Evolutionary conservation across 2,888 invertebrate genomes (phyloP), one percentile per base, ranked within the genome.

Genomic region (Chrysina gloriosa): DNA sequence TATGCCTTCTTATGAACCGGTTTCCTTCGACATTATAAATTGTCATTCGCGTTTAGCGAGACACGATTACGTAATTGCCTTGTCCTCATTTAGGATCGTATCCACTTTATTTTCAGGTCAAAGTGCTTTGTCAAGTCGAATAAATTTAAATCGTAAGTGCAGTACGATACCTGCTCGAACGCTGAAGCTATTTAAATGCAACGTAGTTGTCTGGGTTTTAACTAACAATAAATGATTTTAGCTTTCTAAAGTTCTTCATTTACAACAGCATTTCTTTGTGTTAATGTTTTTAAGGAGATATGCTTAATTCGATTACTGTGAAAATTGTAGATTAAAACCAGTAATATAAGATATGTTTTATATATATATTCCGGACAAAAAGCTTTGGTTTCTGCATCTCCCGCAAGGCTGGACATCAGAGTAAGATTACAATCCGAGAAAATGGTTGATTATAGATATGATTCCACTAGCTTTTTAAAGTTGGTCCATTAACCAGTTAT

Each of bases 11-110:
- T 61, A 25, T 42, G 27, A 61, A 61, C 58, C 42, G 42, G 58
- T 61, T 58, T 58, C 21, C 39, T 23, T 42, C 23, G 16, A n/a
- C 34, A 39, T 58, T 58, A 23, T 39, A 11, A n/a, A 58, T 42
- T 61, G 42, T 61, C 42, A 61, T 25, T 61, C 27, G 25, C 29
- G 39, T 61, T 58, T 45, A 42, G 42, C 42, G 21, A 42, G 58
- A 61, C 58, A 61, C 29, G 42, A 42, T 42, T 61, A 42, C 25
- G 42, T 61, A 42, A 61, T 61, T 39, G 42, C 23, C 27, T 42
- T 61, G 58, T 42, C 58, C 42, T 14, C 58, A 21, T 61, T 27
- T 42, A 61, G 16, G n/a, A 27, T 27, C 42, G 29, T 29, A 11
- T 42, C 27, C 16, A 27, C 19, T 29, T 61, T 34, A 34, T 56